Evolutionary conservation across 2,888 invertebrate species (phyloP).

Genomic region (Ornithoptera alexandrae): DNA sequence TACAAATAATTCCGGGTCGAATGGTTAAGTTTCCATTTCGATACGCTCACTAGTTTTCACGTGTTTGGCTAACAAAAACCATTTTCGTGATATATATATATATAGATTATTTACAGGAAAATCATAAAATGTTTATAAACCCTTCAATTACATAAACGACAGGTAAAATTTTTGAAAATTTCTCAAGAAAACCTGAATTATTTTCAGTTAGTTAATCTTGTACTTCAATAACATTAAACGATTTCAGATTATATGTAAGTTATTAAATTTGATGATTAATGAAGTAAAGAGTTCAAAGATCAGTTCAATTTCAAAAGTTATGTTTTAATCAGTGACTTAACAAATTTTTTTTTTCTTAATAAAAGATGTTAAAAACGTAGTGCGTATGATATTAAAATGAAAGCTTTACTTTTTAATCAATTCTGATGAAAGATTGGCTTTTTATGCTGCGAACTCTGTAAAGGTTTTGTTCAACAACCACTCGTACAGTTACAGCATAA

Average conservation of each 20-base stretch:
- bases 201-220: no score
- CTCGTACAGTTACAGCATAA: slow-evolving; percentile 8
- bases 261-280: no score
- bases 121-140: no score
- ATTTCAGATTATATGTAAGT: no score
- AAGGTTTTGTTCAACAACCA: background rate
- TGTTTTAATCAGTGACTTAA: background rate
- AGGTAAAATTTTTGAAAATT: background rate
- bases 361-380: background rate
- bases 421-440: slow-evolving; percentile 15
- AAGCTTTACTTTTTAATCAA: slow-evolving; percentile 3
- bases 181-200: background rate
- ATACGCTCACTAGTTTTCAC: no score
- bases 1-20: no score
- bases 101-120: no score
- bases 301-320: background rate
- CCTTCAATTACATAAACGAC: background rate
- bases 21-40: no score
- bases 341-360: background rate
- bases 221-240: no score
- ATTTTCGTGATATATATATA: no score
- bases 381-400: slow-evolving; percentile 1
- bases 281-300: background rate
- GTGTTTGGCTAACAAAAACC: no score
- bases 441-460: slow-evolving; percentile 12